Conservation (phyloP, 1,140 invertebrate genomes). For the Pogonomyrmex californicus region DNA sequence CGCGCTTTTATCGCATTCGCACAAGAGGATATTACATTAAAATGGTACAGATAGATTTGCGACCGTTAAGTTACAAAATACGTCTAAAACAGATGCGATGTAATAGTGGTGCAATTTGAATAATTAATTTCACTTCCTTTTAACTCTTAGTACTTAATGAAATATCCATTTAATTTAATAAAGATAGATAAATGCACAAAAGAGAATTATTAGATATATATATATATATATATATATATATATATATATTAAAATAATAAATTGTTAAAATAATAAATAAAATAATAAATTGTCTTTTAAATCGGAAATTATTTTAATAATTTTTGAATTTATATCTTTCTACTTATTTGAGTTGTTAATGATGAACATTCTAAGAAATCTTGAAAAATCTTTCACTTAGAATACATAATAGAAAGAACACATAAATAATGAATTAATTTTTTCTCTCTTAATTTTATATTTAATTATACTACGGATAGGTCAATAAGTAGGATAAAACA, state of each 20-base stretch:
- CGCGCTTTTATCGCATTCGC: constrained; percentile 11
- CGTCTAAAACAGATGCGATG: neutral
- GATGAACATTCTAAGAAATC: neutral
- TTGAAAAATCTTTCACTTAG: neutral
- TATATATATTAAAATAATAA: too few species aligned
- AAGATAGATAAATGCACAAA: neutral
- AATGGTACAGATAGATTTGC: neutral
- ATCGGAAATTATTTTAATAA: neutral
- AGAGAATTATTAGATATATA: neutral
- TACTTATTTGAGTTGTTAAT: neutral
- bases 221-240: too few species aligned
- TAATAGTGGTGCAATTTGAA: neutral
- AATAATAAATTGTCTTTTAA: neutral
- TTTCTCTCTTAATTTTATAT: neutral
- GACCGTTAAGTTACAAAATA: neutral
- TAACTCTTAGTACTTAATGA: neutral
- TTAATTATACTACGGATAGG: neutral
- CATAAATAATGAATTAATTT: neutral
- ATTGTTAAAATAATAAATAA: too few species aligned
- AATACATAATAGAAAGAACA: neutral
- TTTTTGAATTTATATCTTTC: neutral
- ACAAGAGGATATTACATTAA: constrained; percentile 34
- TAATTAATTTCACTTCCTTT: constrained; percentile 10
- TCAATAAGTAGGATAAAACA: neutral
- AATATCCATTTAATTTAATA: neutral